Evolutionary conservation across 1,140 invertebrate genomes (phyloP), one percentile per base, ranked within the genome.

Genomic region (Augochlora pura): DNA sequence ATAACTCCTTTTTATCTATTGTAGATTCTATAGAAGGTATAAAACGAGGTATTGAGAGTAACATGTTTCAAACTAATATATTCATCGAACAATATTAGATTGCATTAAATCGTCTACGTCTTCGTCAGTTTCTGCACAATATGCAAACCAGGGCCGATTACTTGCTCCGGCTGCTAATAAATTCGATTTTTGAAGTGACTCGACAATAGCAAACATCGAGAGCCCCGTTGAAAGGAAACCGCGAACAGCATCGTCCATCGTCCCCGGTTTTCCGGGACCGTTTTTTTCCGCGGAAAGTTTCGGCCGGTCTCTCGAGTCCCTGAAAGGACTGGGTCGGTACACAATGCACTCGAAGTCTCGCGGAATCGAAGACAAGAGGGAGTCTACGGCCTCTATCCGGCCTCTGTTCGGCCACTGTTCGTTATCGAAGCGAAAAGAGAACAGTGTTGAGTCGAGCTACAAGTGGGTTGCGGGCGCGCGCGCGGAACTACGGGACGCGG

Each of bases 341-440:
- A 77, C 54, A 69, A 62, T 70, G 54, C 65, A 70, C 74, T 77
- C 52, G 23, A 49, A 60, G 39, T 49, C 69, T 25, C 46, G 60
- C 42, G 14, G 54, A 18, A 72, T 78, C 76, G 76, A 78, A 72
- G 76, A 72, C 59, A 23, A 72, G 76, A 54, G 60, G 5, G 12
- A 9, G 42, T 10, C 42, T 32, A 4, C 42, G 49, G 4, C 49
- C 12, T 1, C 12, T 1, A 14, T 16, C 7, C 8, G 10, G 67
- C 10, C 54, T 63, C 67, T 21, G n/a, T 77, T 72, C 8, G 10
- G 67, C 10, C 54, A 52, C 67, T 21, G n/a, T 77, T 72, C 76
- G 60, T 77, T 77, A 72, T 68, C 76, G 68, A 27, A 46, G 59
- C 46, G 49, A 72, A 78, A n/a, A 72, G 76, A 78, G 68, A 70